Evolutionary conservation across 23 tunicate genomes (phyloP).

Genomic region (Phallusia fumigata): DNA sequence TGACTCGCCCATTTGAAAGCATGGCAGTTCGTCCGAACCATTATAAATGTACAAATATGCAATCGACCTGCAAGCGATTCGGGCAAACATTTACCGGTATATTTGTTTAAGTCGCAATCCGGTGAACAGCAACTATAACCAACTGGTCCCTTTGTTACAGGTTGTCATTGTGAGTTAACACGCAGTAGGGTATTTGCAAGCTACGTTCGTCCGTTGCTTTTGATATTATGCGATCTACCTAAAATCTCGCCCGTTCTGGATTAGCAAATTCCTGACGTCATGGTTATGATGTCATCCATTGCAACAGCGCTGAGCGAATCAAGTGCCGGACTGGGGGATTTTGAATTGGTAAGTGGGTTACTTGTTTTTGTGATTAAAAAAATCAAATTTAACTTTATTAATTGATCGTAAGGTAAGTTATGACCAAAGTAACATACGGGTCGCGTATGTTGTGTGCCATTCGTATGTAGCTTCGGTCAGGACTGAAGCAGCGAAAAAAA

Average conservation of each 20-base stretch:
- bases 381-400: no score
- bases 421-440: no score
- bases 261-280: not conserved
- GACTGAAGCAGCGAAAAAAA: no score
- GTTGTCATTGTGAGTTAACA: not conserved
- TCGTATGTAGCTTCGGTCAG: no score
- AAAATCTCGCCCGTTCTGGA: not conserved
- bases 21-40: no score
- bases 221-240: not conserved
- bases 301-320: conserved; percentile 7
- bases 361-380: not conserved
- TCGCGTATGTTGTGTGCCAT: no score
- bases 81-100: not conserved
- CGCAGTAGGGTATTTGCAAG: no score
- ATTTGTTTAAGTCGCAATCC: not conserved
- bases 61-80: no score
- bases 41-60: no score
- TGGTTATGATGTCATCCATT: conserved; percentile 10
- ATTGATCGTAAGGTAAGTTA: no score
- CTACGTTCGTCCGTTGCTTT: not conserved
- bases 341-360: not conserved
- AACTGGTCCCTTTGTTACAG: not conserved
- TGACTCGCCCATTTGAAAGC: no score
- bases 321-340: not conserved
- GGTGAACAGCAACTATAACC: not conserved